Conservation (phyloP, 2,113 vertebrate species). For the Anser cygnoides region DNA sequence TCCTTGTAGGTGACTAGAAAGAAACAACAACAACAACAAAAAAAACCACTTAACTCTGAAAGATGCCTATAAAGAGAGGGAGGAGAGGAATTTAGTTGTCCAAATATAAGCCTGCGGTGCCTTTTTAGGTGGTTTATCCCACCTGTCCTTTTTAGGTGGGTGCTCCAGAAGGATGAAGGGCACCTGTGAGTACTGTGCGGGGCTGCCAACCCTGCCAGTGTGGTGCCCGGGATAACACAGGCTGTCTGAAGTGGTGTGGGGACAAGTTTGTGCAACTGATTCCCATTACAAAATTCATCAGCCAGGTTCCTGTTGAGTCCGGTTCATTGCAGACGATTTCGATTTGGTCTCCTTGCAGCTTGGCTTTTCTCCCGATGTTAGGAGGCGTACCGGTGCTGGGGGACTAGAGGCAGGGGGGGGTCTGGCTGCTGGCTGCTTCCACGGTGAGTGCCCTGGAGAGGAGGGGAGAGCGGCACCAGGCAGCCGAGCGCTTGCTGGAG, state of each 20-base stretch:
- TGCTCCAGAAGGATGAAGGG: background rate
- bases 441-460: accelerated
- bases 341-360: background rate
- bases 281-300: background rate
- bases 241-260: background rate
- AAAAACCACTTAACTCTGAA: background rate
- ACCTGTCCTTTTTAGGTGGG: background rate
- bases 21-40: background rate
- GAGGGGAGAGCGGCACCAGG: background rate
- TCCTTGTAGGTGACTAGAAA: background rate
- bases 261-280: background rate
- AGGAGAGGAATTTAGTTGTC: background rate
- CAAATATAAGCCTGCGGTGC: background rate
- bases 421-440: background rate
- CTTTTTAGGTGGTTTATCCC: background rate
- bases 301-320: background rate
- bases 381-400: background rate
- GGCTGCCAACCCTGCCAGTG: background rate
- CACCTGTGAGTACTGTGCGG: background rate
- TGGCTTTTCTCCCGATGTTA: background rate
- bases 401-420: background rate
- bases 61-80: background rate
- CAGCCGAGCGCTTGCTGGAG: background rate
- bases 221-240: background rate
- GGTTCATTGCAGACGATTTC: background rate